These are phyloP conservation scores for Scytalopus superciliaris DNA, from an alignment of 2,113 vertebrate genomes.

Conservation along the genomic window DNA sequence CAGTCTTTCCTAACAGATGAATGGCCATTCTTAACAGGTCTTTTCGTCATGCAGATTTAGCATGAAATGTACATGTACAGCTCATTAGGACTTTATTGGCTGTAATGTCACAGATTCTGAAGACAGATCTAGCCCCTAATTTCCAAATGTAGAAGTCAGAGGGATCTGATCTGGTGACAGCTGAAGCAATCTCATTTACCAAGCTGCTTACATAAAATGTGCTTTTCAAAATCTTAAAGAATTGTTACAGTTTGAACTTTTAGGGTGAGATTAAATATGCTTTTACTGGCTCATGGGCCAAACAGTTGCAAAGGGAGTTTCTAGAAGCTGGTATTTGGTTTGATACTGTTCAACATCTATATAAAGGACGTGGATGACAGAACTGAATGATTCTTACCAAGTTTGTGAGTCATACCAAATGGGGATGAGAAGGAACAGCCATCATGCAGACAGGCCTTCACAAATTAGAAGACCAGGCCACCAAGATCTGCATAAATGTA, in stretches of 20 bases:
- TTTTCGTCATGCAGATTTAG: background rate
- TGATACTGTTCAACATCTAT: background rate
- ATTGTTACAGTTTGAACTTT: background rate
- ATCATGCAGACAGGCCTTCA: background rate
- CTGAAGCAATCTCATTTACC: background rate
- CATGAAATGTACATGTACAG: background rate
- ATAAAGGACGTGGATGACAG: background rate
- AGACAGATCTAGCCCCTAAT: background rate
- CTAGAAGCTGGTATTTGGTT: background rate
- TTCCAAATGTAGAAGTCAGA: background rate
- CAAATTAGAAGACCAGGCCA: background rate
- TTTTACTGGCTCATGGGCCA: background rate
- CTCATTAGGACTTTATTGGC: background rate
- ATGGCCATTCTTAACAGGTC: background rate
- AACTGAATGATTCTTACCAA: background rate
- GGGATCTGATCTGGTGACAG: background rate
- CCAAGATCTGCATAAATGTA: background rate
- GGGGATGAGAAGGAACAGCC: background rate
- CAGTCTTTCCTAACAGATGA: background rate
- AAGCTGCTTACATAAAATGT: background rate
- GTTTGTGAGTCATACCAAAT: background rate
- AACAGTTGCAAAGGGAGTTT: background rate
- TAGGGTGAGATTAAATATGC: background rate
- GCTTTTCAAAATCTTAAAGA: background rate
- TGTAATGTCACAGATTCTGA: background rate